Evolutionary conservation across 2,113 vertebrate genomes (phyloP).

Genomic region (Noctilio leporinus): DNA sequence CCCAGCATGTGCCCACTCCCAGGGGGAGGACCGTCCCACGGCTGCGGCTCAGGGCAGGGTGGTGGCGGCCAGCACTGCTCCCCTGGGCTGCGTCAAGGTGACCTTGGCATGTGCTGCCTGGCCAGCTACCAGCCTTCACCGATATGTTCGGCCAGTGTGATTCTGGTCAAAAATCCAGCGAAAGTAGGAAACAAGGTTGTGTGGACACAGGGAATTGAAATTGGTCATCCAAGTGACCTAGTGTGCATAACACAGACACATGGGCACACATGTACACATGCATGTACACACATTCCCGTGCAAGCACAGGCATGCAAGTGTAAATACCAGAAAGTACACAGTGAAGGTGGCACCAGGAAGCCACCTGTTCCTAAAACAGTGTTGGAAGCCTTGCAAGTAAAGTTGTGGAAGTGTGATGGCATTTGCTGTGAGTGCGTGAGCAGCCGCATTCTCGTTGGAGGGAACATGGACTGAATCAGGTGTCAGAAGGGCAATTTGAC

Average conservation of each 20-base stretch:
- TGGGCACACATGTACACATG: rapidly evolving
- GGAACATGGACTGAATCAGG: rapidly evolving
- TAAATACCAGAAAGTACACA: background rate
- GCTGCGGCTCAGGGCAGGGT: rapidly evolving
- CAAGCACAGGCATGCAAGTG: rapidly evolving
- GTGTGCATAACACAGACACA: background rate
- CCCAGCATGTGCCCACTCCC: rapidly evolving
- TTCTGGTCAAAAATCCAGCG: rapidly evolving
- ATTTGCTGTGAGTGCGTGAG: background rate
- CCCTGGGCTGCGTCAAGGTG: rapidly evolving
- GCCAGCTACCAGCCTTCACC: background rate
- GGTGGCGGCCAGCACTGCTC: background rate
- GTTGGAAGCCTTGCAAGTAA: background rate
- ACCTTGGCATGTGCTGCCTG: rapidly evolving
- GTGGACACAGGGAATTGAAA: background rate
- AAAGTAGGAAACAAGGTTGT: rapidly evolving
- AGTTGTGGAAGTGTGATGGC: rapidly evolving
- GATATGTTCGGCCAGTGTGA: no score
- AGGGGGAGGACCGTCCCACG: rapidly evolving
- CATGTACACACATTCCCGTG: rapidly evolving
- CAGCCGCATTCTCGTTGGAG: background rate
- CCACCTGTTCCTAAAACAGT: background rate
- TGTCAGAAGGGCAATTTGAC: background rate
- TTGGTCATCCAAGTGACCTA: background rate
- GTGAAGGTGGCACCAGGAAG: rapidly evolving